A percentile compares a stretch with the other conserved stretches of the same genome.
Evolutionary conservation across 1,140 invertebrate genomes (phyloP).

Genomic region (Parapsyche elsis): DNA sequence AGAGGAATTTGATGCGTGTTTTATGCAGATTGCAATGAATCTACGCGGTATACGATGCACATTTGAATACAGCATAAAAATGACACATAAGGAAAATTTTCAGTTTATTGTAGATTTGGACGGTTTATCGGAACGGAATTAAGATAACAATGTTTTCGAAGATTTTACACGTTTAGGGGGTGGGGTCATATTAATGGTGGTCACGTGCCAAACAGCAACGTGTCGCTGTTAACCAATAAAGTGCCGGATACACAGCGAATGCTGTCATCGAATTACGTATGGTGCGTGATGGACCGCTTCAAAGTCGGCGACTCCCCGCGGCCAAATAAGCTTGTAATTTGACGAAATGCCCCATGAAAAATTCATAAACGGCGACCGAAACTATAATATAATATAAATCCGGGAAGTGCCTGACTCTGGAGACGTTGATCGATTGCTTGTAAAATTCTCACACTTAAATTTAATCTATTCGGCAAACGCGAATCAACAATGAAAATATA

Average conservation of each 20-base stretch:
- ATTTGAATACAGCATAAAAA: too few relatives aligned
- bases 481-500: too few relatives aligned
- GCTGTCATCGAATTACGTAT: conserved; percentile 14
- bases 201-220: too few relatives aligned
- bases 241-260: too few relatives aligned
- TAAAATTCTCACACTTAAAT: neutral
- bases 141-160: neutral
- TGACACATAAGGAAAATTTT: too few relatives aligned
- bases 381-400: too few relatives aligned
- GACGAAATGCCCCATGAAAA: conserved; percentile 17
- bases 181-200: neutral
- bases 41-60: too few relatives aligned
- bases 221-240: too few relatives aligned
- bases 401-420: neutral
- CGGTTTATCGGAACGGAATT: neutral
- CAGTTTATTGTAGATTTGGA: neutral
- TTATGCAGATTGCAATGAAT: too few relatives aligned
- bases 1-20: too few relatives aligned
- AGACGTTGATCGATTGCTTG: neutral
- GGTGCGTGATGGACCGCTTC: neutral
- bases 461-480: neutral
- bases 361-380: neutral
- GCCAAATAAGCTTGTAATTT: conserved; percentile 6
- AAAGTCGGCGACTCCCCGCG: conserved; percentile 1
- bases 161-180: neutral